Percentiles rank a stretch among this genome's conserved stretches.
phyloP scores from a whole-genome alignment of 2,113 vertebrate genomes.

The Pionites leucogaster region DNA sequence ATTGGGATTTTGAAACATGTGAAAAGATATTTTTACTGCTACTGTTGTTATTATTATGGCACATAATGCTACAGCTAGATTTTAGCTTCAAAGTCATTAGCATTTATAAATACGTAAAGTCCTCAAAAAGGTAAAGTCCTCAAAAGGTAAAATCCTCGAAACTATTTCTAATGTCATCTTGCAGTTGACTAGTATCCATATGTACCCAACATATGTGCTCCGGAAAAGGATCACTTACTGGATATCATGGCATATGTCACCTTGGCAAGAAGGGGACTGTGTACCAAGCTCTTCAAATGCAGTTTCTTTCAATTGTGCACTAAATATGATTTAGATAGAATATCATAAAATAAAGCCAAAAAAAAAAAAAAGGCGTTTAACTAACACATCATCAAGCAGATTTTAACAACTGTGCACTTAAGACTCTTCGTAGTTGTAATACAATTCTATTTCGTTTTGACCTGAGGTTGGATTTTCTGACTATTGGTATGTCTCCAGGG shows the following conservation, averaged over 20 bases:
- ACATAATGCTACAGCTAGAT: background rate
- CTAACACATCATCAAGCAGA: background rate
- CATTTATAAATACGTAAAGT: background rate
- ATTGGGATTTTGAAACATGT: background rate
- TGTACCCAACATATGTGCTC: constrained; percentile 49
- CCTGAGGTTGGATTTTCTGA: background rate
- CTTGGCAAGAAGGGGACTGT: background rate
- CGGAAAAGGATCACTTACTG: constrained; percentile 12
- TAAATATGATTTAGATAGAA: background rate
- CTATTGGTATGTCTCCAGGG: background rate
- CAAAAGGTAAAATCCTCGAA: background rate
- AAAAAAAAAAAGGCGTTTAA: background rate
- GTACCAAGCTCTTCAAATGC: background rate
- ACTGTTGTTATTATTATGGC: background rate
- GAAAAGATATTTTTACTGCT: background rate
- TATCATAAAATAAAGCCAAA: background rate
- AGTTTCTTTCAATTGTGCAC: background rate
- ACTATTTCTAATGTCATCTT: constrained; percentile 23
- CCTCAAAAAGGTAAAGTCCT: background rate
- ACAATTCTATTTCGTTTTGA: background rate
- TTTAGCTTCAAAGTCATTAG: background rate
- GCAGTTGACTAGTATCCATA: constrained; percentile 30
- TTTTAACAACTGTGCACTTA: background rate
- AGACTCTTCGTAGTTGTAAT: background rate
- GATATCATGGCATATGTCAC: constrained; percentile 23